These are phyloP conservation scores for Pseudoips prasinana DNA, from an alignment of 2,888 invertebrate species.

Conservation along the genomic window DNA sequence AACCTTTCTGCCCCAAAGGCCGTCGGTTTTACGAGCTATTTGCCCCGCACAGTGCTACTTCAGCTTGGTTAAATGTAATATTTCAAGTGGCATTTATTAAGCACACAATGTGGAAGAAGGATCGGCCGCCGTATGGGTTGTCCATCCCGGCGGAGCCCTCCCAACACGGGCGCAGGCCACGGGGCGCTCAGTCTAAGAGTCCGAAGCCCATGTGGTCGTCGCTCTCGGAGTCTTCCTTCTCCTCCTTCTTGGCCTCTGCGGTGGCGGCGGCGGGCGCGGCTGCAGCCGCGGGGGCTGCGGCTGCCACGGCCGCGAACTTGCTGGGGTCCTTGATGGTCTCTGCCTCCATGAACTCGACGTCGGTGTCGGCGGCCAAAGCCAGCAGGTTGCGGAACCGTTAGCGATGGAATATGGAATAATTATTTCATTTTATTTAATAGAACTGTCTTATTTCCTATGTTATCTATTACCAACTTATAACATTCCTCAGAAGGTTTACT, in stretches of 20 bases:
- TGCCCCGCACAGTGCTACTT: too few relatives aligned
- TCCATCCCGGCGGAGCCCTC: slow-evolving; percentile 64
- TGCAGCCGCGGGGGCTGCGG: slow-evolving; percentile 85
- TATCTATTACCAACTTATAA: too few relatives aligned
- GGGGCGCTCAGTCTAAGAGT: slow-evolving; percentile 88
- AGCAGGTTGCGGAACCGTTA: slow-evolving; percentile 98
- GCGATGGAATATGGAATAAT: slow-evolving; percentile 99
- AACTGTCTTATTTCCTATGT: too few relatives aligned
- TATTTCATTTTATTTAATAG: too few relatives aligned
- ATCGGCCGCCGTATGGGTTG: slow-evolving; percentile 72
- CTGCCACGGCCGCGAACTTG: slow-evolving; percentile 89
- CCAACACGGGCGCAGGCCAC: slow-evolving; percentile 8
- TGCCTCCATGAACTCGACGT: slow-evolving; percentile 97
- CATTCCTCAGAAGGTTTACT: too few relatives aligned
- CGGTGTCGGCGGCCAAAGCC: slow-evolving; percentile 97
- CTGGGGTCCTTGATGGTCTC: slow-evolving; percentile 97
- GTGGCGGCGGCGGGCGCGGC: slow-evolving; percentile 84
- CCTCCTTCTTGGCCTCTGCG: slow-evolving; percentile 89
- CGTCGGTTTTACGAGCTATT: too few relatives aligned
- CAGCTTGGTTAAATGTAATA: too few relatives aligned
- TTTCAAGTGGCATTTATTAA: slow-evolving; percentile 57
- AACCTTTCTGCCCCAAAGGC: too few relatives aligned
- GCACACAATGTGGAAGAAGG: slow-evolving; percentile 36
- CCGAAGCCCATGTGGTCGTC: slow-evolving; percentile 99
- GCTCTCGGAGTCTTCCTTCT: slow-evolving; percentile 90